Base-by-base conservation (phyloP, 2,113 vertebrate genomes). In the Ranitomeya variabilis region DNA sequence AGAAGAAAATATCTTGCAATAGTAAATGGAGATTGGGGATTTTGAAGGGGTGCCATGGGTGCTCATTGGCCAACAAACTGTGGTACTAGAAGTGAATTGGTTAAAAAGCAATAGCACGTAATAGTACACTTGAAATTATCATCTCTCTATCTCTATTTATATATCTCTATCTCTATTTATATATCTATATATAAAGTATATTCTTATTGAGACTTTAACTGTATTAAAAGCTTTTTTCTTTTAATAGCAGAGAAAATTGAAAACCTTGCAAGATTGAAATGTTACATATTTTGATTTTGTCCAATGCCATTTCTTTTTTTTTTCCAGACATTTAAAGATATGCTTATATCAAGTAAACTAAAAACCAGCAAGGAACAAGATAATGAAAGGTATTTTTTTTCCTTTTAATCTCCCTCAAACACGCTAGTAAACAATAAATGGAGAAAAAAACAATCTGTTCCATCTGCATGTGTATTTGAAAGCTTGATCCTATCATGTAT, bases 381-480 rank as follows among this genome's bases (percentile, higher is more conserved):
- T 77, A 76, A 78, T 2, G 87, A 89, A 94, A 93, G 93, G 95
- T 96, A 83, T n/a, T 21, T 83, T 83, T 82, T 52, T 78, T 8
- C 11, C 18, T 78, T 78, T 78, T 26, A 71, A 2, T 71, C 16
- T 71, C 26, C 12, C 23, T 14, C 67, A 54, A 77, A 77, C 18
- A 77, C 10, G 0, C 10, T 79, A 13, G 13, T 23, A 14, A 79
- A 4, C 8, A 0, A 76, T 19, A 19, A 18, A 45, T 76, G 4
- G 6, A 14, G 7, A 16, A 73, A 71, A 26, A 45, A 45, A 45
- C 37, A 13, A 64, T 64, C 14, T 64, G 13, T 64, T 57, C 12
- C 6, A 16, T 64, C 62, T 64, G 14, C 6, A 13, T 26, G 67
- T 69, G 10, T 23, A 5, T 26, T 19, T 64, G 62, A 19, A 8